Conservation (phyloP, 2,113 vertebrate species). For the Varanus salvator region DNA sequence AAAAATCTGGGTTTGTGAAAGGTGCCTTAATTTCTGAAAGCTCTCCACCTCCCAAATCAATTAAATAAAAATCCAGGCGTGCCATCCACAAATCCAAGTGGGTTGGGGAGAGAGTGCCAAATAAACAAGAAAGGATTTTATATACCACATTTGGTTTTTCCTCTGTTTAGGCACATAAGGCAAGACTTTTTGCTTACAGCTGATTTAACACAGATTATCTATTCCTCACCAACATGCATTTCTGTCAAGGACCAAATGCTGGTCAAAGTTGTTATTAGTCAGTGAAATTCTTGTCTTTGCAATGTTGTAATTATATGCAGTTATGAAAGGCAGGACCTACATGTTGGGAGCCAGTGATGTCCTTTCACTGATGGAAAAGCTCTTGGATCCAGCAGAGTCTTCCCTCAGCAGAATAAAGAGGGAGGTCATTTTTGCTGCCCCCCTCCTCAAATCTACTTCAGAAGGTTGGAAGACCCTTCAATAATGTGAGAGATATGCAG, state of each 20-base stretch:
- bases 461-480: no score
- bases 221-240: neutral
- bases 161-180: neutral
- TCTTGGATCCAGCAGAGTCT: no score
- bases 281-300: neutral
- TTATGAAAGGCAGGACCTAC: neutral
- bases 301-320: neutral
- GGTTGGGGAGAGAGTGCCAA: neutral
- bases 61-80: neutral
- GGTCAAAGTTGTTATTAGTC: neutral
- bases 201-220: neutral
- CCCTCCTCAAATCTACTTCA: no score
- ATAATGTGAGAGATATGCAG: no score
- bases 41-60: slow-evolving; percentile 9
- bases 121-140: neutral
- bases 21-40: neutral
- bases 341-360: no score
- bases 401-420: no score
- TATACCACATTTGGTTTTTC: neutral
- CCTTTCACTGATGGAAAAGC: no score
- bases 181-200: neutral
- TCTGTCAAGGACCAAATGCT: neutral
- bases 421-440: no score
- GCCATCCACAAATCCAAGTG: neutral
- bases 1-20: neutral